A percentile compares a stretch with the other conserved stretches of the same genome.
Conservation (phyloP, 2,113 vertebrate species). For the Sylvia atricapilla region DNA sequence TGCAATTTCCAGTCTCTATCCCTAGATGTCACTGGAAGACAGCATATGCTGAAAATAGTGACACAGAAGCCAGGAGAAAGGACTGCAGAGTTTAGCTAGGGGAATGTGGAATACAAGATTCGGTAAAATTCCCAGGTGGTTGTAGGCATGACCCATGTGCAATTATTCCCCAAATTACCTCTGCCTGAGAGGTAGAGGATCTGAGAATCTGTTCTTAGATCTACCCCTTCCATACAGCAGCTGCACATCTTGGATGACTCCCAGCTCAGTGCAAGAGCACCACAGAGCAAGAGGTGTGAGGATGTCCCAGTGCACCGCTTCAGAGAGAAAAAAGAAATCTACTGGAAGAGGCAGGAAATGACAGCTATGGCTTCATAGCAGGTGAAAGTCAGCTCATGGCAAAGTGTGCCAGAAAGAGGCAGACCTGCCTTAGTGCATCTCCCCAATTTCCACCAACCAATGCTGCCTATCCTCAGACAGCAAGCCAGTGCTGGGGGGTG, state of each 20-base stretch:
- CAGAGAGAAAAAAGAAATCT: neutral
- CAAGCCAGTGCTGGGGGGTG: neutral
- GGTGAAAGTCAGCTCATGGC: neutral
- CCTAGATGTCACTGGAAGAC: slow-evolving; percentile 39
- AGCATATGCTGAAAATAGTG: neutral
- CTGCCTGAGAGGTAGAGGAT: neutral
- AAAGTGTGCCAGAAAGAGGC: neutral
- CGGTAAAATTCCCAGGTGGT: neutral
- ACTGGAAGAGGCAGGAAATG: neutral
- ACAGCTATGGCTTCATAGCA: neutral
- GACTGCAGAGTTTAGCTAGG: neutral
- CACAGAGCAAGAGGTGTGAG: neutral
- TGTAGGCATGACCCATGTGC: neutral
- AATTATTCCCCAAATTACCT: neutral
- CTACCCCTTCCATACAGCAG: fast-evolving
- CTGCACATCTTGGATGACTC: fast-evolving
- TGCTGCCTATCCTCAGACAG: neutral
- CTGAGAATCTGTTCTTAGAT: neutral
- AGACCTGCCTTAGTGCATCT: neutral
- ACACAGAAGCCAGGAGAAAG: neutral
- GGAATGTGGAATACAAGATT: neutral
- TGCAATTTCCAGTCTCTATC: neutral
- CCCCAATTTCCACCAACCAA: neutral
- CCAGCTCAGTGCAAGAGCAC: neutral
- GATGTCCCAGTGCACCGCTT: neutral